Evolutionary conservation across 1,140 invertebrate genomes (phyloP).

Genomic region (Nebria ingens): DNA sequence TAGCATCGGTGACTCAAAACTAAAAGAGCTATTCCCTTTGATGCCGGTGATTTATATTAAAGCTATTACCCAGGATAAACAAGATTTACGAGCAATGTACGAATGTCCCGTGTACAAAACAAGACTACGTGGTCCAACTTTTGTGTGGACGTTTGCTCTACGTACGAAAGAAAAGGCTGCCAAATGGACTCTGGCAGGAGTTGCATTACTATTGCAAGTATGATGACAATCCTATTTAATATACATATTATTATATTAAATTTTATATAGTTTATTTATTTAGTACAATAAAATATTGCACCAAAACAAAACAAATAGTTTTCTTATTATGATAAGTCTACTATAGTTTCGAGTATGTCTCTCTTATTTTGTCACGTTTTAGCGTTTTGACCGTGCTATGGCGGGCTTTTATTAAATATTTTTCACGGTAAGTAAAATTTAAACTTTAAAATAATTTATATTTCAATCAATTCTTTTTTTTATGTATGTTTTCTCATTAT

Average conservation of each 20-base stretch:
- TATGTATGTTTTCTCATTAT: too few relatives aligned
- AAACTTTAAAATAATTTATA: too few relatives aligned
- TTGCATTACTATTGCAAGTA: slow-evolving; percentile 73
- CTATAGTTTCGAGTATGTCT: too few relatives aligned
- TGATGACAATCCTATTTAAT: slow-evolving; percentile 29
- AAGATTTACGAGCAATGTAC: slow-evolving; percentile 77
- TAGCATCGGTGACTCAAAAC: slow-evolving; percentile 67
- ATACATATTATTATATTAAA: not conserved
- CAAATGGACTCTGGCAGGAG: slow-evolving; percentile 88
- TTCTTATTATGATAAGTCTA: too few relatives aligned
- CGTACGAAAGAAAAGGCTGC: slow-evolving; percentile 79
- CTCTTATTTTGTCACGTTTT: not conserved
- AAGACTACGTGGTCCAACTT: slow-evolving; percentile 74
- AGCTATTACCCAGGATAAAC: slow-evolving; percentile 77
- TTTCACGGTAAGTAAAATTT: too few relatives aligned
- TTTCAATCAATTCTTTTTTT: too few relatives aligned
- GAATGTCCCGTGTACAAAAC: slow-evolving; percentile 93
- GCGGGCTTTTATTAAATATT: too few relatives aligned
- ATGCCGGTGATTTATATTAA: slow-evolving; percentile 91
- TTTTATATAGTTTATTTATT: not conserved
- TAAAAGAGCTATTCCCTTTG: slow-evolving; percentile 81
- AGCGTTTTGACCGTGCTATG: too few relatives aligned
- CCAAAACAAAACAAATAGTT: not conserved
- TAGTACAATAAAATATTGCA: not conserved
- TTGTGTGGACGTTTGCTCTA: slow-evolving; percentile 92